These are phyloP conservation scores for Ellobium chinense DNA, from an alignment of 2,888 invertebrate species.

Conservation along the genomic window DNA sequence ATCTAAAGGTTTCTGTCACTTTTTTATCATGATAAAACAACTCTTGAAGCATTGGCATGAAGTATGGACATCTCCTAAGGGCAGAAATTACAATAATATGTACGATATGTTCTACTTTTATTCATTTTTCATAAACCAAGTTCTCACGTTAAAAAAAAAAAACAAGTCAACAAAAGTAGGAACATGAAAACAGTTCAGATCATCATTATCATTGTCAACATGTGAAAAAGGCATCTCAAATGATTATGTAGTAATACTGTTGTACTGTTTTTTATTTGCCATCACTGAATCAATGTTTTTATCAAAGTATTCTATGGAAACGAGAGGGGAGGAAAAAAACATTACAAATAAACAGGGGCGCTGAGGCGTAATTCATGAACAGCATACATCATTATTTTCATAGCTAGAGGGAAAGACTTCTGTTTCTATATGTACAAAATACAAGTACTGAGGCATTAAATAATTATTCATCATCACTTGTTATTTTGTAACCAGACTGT, in stretches of 20 bases:
- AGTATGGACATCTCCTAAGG: conserved; percentile 29
- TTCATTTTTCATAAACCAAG: neutral
- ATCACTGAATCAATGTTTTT: conserved; percentile 10
- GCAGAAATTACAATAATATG: neutral
- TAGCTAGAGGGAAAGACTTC: conserved; percentile 37
- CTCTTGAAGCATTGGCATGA: neutral
- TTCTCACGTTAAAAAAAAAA: neutral
- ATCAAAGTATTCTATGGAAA: neutral
- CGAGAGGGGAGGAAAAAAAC: neutral
- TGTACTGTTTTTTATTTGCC: conserved; percentile 18
- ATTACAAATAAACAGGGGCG: neutral
- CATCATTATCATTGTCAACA: conserved; percentile 21
- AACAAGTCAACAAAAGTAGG: conserved; percentile 9
- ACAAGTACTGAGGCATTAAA: conserved; percentile 10
- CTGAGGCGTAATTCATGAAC: neutral
- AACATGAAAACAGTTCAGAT: conserved; percentile 42
- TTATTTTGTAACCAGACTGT: conserved; percentile 1
- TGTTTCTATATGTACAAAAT: conserved; percentile 38
- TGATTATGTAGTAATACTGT: conserved; percentile 38
- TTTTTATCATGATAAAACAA: neutral
- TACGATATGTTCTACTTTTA: conserved; percentile 28
- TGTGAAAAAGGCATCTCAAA: conserved; percentile 18
- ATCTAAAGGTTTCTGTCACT: too few species aligned
- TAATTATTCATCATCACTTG: conserved; percentile 2
- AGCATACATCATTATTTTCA: conserved; percentile 16